Percentiles rank a stretch among this genome's conserved stretches.
These are phyloP conservation scores for Drosophila nigromelanica DNA, from an alignment of 1,140 invertebrate genomes.

Conservation along the genomic window DNA sequence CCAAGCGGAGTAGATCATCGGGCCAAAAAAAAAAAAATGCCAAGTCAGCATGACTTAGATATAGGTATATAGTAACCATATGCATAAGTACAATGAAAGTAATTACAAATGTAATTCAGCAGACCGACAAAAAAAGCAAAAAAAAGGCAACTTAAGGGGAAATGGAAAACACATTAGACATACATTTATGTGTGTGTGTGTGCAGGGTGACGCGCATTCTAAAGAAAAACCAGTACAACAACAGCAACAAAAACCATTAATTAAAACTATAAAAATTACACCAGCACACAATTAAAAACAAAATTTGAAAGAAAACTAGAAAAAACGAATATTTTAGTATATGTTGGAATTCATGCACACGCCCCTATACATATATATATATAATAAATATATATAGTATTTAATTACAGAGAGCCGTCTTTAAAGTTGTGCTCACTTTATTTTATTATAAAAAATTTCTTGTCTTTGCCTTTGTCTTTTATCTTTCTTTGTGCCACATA, in stretches of 20 bases:
- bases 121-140: slow-evolving; percentile 47
- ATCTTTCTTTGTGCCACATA: slow-evolving; percentile 34
- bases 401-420: slow-evolving; percentile 49
- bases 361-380: not conserved
- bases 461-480: slow-evolving; percentile 67
- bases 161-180: slow-evolving; percentile 52
- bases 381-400: slow-evolving; percentile 24
- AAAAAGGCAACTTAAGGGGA: slow-evolving; percentile 41
- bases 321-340: slow-evolving; percentile 58
- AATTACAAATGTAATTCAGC: slow-evolving; percentile 56
- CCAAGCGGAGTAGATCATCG: slow-evolving; percentile 6
- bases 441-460: slow-evolving; percentile 73
- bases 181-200: slow-evolving; percentile 8
- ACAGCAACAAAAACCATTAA: slow-evolving; percentile 69
- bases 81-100: slow-evolving; percentile 53
- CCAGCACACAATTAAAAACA: slow-evolving; percentile 31
- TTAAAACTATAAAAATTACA: slow-evolving; percentile 81
- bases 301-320: slow-evolving; percentile 7
- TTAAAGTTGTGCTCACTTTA: slow-evolving; percentile 51
- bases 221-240: slow-evolving; percentile 57
- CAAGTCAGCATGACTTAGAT: slow-evolving; percentile 51
- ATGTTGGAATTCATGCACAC: slow-evolving; percentile 26
- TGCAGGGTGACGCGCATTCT: slow-evolving; percentile 30
- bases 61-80: slow-evolving; percentile 6
- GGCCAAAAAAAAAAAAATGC: slow-evolving; percentile 15